Evolutionary conservation across 1,140 invertebrate species (phyloP).

Genomic region (Oscheius sp.): DNA sequence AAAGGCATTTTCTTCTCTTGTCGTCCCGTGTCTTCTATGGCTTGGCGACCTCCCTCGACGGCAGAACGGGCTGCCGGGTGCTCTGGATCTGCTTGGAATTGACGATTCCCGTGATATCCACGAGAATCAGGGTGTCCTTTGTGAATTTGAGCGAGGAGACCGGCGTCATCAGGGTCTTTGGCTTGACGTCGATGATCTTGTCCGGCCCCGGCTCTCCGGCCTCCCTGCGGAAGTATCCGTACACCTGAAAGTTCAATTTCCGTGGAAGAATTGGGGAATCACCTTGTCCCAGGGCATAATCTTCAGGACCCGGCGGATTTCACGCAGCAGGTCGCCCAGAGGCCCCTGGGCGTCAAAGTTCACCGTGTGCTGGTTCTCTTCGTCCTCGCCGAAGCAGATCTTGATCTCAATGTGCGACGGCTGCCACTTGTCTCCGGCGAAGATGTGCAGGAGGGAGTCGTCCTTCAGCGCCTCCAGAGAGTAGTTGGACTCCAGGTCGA

Average conservation of each 20-base stretch:
- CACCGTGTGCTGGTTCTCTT: conserved; percentile 34
- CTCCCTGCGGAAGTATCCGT: conserved; percentile 45
- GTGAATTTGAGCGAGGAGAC: conserved; percentile 35
- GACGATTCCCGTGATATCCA: conserved; percentile 42
- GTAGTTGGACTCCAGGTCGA: no score
- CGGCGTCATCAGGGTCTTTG: conserved; percentile 18
- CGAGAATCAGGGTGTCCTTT: conserved; percentile 38
- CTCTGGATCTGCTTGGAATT: conserved; percentile 39
- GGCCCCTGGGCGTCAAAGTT: conserved; percentile 32
- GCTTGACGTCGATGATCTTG: conserved; percentile 35
- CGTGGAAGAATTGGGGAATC: no score
- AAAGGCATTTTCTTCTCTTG: no score
- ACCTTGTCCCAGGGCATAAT: conserved; percentile 48
- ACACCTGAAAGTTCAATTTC: no score
- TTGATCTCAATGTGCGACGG: no score
- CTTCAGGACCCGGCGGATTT: conserved; percentile 39
- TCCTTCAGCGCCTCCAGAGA: no score
- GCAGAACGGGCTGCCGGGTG: no score
- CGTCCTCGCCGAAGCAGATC: conserved; percentile 41
- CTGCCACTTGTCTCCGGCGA: no score
- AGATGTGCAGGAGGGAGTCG: no score
- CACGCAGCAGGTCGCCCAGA: conserved; percentile 43
- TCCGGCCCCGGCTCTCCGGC: conserved; percentile 32
- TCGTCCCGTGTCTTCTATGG: no score
- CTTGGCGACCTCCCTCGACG: no score